phyloP scores from a whole-genome alignment of 2,888 invertebrate genomes.

The Pyralis farinalis region DNA sequence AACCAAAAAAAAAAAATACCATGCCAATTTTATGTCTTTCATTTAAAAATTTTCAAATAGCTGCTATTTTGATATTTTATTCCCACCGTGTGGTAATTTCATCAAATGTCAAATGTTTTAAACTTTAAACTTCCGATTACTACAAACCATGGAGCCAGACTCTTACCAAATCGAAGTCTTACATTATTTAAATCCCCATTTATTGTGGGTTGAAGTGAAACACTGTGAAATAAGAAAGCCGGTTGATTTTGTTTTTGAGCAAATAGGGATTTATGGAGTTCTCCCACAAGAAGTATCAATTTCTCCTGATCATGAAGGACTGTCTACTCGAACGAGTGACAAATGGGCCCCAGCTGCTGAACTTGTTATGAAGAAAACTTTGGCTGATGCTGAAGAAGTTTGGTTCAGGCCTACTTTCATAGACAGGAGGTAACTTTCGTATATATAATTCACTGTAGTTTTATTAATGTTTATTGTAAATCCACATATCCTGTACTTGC shows the following conservation, averaged over 20 bases:
- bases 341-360: constrained; percentile 48
- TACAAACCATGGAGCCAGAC: constrained; percentile 37
- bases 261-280: constrained; percentile 58
- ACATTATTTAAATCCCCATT: constrained; percentile 50
- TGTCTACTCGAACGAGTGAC: constrained; percentile 26
- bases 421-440: constrained; percentile 49
- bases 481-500: no score
- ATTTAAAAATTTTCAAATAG: no score
- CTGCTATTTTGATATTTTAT: no score
- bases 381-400: constrained; percentile 32
- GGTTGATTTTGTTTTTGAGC: constrained; percentile 43
- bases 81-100: no score
- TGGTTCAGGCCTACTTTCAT: constrained; percentile 46
- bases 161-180: constrained; percentile 51
- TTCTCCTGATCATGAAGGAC: constrained; percentile 22
- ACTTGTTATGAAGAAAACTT: constrained; percentile 31
- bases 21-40: no score
- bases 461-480: no score
- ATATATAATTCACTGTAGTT: no score
- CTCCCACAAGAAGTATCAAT: constrained; percentile 40
- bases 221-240: constrained; percentile 8
- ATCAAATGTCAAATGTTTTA: no score
- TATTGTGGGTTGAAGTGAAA: constrained; percentile 52
- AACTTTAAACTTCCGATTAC: no score
- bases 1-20: no score